Evolutionary conservation across 2,797 vertebrate genomes (phyloP).

Genomic region (Hipposideros larvatus): DNA sequence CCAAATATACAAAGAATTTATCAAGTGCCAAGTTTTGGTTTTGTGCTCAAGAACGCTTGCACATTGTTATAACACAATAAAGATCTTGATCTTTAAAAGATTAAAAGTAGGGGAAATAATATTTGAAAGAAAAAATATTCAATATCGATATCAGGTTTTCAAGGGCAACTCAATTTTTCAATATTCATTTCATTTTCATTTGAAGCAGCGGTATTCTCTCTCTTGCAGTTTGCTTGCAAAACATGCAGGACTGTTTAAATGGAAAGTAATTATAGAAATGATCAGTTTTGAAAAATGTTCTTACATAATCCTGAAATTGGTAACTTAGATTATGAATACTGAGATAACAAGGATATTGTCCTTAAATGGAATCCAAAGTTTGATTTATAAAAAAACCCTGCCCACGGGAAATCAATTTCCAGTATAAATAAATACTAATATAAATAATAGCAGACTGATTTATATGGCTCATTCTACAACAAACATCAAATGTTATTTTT

Average conservation of each 20-base stretch:
- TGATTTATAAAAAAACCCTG: conserved; percentile 34
- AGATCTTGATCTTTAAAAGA: neutral
- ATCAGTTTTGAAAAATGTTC: neutral
- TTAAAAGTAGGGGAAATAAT: neutral
- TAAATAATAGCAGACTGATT: neutral
- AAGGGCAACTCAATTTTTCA: conserved; percentile 17
- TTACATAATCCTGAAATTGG: conserved; percentile 26
- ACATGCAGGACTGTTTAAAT: neutral
- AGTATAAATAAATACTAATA: neutral
- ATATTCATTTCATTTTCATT: conserved; percentile 36
- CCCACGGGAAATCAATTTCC: neutral
- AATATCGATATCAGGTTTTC: neutral
- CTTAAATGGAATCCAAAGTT: neutral
- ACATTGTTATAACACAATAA: neutral
- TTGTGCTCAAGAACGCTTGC: conserved; percentile 7
- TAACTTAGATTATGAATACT: neutral
- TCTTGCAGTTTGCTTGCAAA: neutral
- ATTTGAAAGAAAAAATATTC: conserved; percentile 38
- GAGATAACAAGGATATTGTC: neutral
- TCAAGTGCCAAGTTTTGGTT: neutral
- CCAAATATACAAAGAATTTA: neutral
- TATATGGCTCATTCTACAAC: neutral
- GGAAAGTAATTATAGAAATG: conserved; percentile 37
- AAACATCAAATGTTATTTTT: neutral
- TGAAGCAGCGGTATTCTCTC: neutral